These are phyloP conservation scores for Acinonyx jubatus DNA, from an alignment of 2,113 vertebrate genomes.

Conservation along the genomic window DNA sequence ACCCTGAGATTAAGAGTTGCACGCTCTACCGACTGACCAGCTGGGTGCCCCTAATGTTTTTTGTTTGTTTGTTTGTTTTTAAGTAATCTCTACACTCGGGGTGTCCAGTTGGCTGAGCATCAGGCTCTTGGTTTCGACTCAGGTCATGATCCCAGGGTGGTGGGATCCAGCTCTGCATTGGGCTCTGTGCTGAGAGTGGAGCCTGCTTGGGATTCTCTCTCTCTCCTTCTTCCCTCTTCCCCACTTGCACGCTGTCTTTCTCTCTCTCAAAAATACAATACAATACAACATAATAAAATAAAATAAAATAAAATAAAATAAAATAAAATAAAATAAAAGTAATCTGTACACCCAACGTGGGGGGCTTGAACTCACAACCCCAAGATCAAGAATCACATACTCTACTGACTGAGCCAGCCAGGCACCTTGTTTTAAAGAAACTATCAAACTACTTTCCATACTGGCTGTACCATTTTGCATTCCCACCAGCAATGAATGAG, in stretches of 20 bases:
- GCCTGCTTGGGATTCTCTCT: not conserved
- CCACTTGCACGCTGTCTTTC: not conserved
- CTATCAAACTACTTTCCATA: not conserved
- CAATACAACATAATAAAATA: not conserved
- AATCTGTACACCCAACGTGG: not conserved
- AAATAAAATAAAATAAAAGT: not conserved
- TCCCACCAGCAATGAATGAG: not conserved
- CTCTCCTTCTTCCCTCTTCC: not conserved
- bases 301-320: not conserved
- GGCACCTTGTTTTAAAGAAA: not conserved
- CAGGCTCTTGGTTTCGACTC: not conserved
- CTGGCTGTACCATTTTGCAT: not conserved
- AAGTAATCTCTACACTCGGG: not conserved
- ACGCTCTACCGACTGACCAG: not conserved
- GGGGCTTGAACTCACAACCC: not conserved
- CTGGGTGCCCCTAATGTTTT: not conserved
- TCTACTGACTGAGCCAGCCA: not conserved
- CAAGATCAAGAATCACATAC: not conserved
- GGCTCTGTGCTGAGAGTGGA: not conserved
- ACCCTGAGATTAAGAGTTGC: not conserved
- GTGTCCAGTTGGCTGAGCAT: not conserved
- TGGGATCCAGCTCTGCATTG: not conserved
- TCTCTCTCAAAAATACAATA: not conserved
- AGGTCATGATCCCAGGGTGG: not conserved
- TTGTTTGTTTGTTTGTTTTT: not conserved